Conservation (phyloP, 2,113 vertebrate species). For the Spilogale gracilis region DNA sequence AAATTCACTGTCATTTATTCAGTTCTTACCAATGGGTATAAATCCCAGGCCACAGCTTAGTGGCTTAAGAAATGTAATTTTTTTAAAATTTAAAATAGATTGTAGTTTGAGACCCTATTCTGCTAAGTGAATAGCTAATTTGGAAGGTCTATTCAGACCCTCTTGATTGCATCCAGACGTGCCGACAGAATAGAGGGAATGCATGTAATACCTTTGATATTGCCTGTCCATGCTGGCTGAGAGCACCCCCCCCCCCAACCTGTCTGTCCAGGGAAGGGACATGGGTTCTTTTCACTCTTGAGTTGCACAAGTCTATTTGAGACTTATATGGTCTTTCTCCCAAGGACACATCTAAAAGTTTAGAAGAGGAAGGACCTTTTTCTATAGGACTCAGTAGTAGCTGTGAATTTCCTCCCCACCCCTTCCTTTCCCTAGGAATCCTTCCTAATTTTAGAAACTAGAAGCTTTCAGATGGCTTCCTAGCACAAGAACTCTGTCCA, state of each 20-base stretch:
- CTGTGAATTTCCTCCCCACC: neutral
- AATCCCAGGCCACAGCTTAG: neutral
- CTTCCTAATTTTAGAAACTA: neutral
- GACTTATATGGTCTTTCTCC: neutral
- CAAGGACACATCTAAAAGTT: neutral
- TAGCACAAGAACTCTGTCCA: neutral
- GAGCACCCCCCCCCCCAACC: no score
- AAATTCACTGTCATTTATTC: neutral
- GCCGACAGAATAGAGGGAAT: neutral
- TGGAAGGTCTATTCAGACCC: neutral
- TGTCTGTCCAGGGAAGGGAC: neutral
- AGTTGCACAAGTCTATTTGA: neutral
- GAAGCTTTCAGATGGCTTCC: slow-evolving; percentile 1
- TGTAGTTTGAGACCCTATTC: neutral
- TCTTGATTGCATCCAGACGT: neutral
- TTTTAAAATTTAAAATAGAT: neutral
- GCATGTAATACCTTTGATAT: neutral
- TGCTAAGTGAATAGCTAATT: neutral
- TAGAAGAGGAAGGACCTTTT: neutral
- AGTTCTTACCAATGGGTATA: neutral
- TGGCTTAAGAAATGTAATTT: neutral
- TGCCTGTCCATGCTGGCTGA: neutral
- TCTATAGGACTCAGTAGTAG: neutral
- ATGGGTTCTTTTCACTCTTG: neutral
- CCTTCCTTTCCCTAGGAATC: neutral